Conservation (phyloP, 1,140 invertebrate species). For the Doryteuthis pealeii region DNA sequence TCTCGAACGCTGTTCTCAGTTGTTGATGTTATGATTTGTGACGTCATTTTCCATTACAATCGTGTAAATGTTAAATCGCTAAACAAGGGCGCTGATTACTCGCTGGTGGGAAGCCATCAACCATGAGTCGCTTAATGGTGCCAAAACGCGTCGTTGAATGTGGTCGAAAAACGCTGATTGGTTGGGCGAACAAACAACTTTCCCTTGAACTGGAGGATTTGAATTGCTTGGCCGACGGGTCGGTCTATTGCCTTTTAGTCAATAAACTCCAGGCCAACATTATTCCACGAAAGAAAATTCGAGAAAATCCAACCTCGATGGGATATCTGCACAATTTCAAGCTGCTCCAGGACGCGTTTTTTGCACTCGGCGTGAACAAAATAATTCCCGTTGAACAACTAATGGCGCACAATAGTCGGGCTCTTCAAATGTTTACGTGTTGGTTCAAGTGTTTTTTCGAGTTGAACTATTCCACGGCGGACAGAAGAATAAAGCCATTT, state of each 20-base stretch:
- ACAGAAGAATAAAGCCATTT: too few relatives aligned
- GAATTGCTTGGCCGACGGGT: background rate
- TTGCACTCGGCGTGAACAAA: background rate
- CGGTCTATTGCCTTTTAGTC: background rate
- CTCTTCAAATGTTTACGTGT: background rate
- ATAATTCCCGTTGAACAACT: background rate
- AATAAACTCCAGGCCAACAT: background rate
- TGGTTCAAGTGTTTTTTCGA: constrained; percentile 1
- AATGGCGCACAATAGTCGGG: background rate
- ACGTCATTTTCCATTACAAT: too few relatives aligned
- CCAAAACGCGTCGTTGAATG: background rate
- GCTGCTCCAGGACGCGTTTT: constrained; percentile 1
- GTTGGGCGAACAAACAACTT: background rate
- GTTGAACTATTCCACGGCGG: background rate
- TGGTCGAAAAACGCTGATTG: background rate
- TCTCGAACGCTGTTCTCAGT: too few relatives aligned
- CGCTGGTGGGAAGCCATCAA: too few relatives aligned
- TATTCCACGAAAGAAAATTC: background rate
- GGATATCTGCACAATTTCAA: background rate
- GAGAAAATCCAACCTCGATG: background rate
- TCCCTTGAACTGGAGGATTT: background rate
- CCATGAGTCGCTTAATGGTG: background rate
- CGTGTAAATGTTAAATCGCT: too few relatives aligned
- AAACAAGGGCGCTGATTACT: too few relatives aligned
- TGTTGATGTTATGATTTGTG: too few relatives aligned